These are phyloP conservation scores for Drosophila pallidifrons DNA, from an alignment of 1,140 invertebrate species.

Conservation along the genomic window DNA sequence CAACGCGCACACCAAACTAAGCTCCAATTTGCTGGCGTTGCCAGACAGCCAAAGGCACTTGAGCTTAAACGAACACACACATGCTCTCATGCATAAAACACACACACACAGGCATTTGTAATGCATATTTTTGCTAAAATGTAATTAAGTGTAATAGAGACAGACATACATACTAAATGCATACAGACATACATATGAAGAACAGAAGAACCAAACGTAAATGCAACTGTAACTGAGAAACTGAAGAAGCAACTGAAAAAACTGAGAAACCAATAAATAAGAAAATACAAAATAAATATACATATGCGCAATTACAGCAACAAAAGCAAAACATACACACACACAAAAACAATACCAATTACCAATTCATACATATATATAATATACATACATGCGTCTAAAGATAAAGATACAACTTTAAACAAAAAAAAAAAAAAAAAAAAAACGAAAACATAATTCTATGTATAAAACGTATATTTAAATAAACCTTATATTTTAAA, in stretches of 20 bases:
- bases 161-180: slow-evolving; percentile 3
- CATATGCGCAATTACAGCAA: slow-evolving; percentile 24
- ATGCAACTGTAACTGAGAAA: slow-evolving; percentile 43
- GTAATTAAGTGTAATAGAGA: slow-evolving; percentile 32
- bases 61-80: neutral
- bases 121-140: slow-evolving; percentile 45
- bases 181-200: slow-evolving; percentile 4
- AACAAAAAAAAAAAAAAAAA: slow-evolving; percentile 16
- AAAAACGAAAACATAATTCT: slow-evolving; percentile 34
- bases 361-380: slow-evolving; percentile 28
- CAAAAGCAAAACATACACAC: slow-evolving; percentile 5
- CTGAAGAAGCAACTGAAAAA: slow-evolving; percentile 35
- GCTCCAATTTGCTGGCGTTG: neutral
- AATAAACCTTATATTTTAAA: slow-evolving; percentile 56
- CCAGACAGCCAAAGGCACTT: slow-evolving; percentile 7
- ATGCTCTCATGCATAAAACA: neutral
- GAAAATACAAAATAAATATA: slow-evolving; percentile 3
- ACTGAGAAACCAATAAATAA: slow-evolving; percentile 40
- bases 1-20: neutral
- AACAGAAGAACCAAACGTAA: slow-evolving; percentile 36
- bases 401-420: slow-evolving; percentile 32
- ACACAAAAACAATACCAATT: slow-evolving; percentile 29
- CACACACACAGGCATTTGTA: neutral
- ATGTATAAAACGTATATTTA: slow-evolving; percentile 57
- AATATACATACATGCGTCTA: slow-evolving; percentile 27